Base-by-base conservation (phyloP, 2,888 invertebrate species). In the Oxyteleia sp. region DNA sequence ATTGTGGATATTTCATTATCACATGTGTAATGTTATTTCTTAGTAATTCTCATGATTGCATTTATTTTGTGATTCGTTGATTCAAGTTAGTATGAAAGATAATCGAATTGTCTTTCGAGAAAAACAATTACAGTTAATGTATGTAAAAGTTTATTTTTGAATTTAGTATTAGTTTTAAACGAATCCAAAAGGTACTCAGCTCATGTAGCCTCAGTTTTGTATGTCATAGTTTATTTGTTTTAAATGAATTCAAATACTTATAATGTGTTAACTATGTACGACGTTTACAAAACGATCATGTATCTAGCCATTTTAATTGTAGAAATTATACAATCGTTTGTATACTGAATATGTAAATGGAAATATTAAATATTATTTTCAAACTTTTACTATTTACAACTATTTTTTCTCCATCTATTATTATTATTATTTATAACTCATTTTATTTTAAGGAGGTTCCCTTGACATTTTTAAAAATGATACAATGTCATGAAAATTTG, bases 361-460 rank as follows among this genome's bases (percentile, higher is more conserved):
- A 57, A 26, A 51, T 57, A 59, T 59, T 59, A 72, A 63, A 72
- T 57, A n/a, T 74, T 66, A 49, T 83, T 55, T 68, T 72, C 41
- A 61, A 38, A 41, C 29, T 72, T 51, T 79, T 43, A 79, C 71
- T 57, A 11, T 29, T 53, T 45, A 45, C 32, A 10, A 10, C 63
- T 29, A 26, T 41, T 29, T 38, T 61, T 35, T 61, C n/a, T n/a
- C n/a, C n/a, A n/a, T n/a, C n/a, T n/a, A n/a, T n/a, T n/a, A n/a
- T n/a, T n/a, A n/a, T n/a, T n/a, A n/a, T n/a, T n/a, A n/a, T n/a
- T n/a, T n/a, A n/a, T n/a, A n/a, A n/a, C n/a, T n/a, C n/a, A n/a
- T n/a, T n/a, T n/a, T n/a, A n/a, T n/a, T n/a, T n/a, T n/a, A n/a
- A n/a, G n/a, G n/a, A n/a, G n/a, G n/a, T n/a, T n/a, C n/a, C n/a